Evolutionary conservation across 2,797 vertebrate genomes (phyloP).

Genomic region (Coreius guichenoti): DNA sequence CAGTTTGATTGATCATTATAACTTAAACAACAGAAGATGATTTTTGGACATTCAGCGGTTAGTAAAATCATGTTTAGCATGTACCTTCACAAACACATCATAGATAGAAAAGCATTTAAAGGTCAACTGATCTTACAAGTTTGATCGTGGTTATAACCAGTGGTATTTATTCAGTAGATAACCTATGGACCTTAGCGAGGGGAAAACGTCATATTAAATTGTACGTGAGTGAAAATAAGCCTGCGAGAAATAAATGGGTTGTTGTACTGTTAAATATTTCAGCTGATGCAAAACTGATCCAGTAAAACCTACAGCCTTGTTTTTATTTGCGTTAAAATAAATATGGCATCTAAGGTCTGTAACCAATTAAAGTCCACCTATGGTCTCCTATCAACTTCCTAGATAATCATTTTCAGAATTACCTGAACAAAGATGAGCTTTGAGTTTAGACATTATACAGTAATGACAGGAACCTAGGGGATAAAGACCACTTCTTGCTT

Average conservation of each 20-base stretch:
- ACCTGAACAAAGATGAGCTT: neutral
- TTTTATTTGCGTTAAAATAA: neutral
- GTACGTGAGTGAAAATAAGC: neutral
- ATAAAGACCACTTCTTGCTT: conserved; percentile 64
- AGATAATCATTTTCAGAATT: neutral
- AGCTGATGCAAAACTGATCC: neutral
- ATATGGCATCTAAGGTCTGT: neutral
- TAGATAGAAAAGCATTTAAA: neutral
- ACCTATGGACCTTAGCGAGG: neutral
- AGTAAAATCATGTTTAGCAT: conserved; percentile 14
- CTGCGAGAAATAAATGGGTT: neutral
- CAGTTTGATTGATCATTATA: neutral
- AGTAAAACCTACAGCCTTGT: neutral
- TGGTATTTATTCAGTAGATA: neutral
- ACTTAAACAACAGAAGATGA: neutral
- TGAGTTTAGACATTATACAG: neutral
- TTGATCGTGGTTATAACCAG: neutral
- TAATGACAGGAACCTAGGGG: conserved; percentile 16
- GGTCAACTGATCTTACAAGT: neutral
- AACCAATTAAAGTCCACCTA: neutral
- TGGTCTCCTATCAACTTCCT: neutral
- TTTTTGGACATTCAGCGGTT: neutral
- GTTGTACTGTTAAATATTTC: neutral
- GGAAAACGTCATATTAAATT: neutral
- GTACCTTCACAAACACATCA: conserved; percentile 28